Percentiles rank a stretch among this genome's conserved stretches.
Conservation (phyloP, 2,888 invertebrate genomes). For the Sinelater perroti region DNA sequence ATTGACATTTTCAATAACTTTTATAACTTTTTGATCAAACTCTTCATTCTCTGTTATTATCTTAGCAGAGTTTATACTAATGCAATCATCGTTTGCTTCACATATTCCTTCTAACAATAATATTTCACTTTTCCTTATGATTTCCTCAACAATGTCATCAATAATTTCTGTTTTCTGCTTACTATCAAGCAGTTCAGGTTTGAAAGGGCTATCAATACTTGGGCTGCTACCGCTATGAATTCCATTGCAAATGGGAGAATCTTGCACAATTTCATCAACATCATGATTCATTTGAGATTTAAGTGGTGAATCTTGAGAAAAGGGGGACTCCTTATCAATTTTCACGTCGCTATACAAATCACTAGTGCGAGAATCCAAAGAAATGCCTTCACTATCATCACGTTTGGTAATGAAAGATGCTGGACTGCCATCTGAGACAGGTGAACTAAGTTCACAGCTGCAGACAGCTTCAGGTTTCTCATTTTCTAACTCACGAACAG, state of each 20-base stretch:
- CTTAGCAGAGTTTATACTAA: background rate
- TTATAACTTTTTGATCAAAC: constrained; percentile 63
- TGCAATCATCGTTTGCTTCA: constrained; percentile 54
- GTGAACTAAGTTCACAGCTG: constrained; percentile 62
- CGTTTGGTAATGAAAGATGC: constrained; percentile 60
- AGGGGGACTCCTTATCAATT: constrained; percentile 68
- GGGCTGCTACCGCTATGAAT: constrained; percentile 57
- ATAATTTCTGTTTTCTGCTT: constrained; percentile 58
- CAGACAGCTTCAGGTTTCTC: constrained; percentile 57
- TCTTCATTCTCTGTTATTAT: constrained; percentile 61
- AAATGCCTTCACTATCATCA: constrained; percentile 64
- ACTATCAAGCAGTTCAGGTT: constrained; percentile 43
- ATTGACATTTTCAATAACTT: constrained; percentile 63
- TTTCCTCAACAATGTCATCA: constrained; percentile 47
- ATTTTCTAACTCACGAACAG: constrained; percentile 52
- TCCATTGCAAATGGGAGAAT: constrained; percentile 60
- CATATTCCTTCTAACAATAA: constrained; percentile 51
- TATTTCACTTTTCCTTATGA: constrained; percentile 47
- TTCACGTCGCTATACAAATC: constrained; percentile 70
- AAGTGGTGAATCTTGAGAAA: constrained; percentile 60
- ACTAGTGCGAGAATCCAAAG: constrained; percentile 64
- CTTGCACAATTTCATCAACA: constrained; percentile 40
- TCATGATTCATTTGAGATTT: constrained; percentile 54
- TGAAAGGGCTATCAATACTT: constrained; percentile 56
- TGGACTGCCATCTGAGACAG: constrained; percentile 63